Evolutionary conservation across 92 coral and sea anemone genomes (phyloP).

Genomic region (Zoanthus solanderi): DNA sequence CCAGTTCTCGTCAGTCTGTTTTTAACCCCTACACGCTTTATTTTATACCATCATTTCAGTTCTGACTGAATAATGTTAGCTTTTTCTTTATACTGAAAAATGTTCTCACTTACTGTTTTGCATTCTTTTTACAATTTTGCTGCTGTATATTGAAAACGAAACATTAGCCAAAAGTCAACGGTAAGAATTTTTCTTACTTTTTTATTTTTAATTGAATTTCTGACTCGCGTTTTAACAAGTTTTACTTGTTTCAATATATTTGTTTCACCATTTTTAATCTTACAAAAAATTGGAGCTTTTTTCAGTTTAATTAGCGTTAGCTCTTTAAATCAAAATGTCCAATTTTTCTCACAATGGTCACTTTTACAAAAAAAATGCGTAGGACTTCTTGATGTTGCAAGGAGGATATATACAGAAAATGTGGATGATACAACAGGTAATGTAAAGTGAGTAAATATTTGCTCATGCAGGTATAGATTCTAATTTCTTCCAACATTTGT

Average conservation of each 20-base stretch:
- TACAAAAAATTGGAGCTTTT: neutral
- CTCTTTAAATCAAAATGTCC: neutral
- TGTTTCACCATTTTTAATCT: neutral
- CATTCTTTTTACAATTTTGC: neutral
- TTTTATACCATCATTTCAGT: too few relatives aligned
- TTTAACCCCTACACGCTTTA: too few relatives aligned
- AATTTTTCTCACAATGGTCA: neutral
- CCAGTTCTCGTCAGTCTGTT: too few relatives aligned
- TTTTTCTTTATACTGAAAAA: too few relatives aligned
- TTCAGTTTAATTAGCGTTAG: neutral
- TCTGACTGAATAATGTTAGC: too few relatives aligned
- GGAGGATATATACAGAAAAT: conserved; percentile 97
- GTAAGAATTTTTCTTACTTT: conserved; percentile 46
- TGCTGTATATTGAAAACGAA: conserved; percentile 15
- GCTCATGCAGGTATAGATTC: too few relatives aligned
- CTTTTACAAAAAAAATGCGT: neutral
- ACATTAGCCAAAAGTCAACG: conserved; percentile 84
- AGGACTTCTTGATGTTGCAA: conserved; percentile 97
- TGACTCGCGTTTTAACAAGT: too few relatives aligned
- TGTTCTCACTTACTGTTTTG: neutral
- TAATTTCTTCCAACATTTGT: too few relatives aligned
- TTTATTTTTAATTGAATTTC: neutral
- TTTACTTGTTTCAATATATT: neutral
- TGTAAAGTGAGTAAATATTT: too few relatives aligned
- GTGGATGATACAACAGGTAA: conserved; percentile 96